Evolutionary conservation across 2,888 invertebrate genomes (phyloP).

Genomic region (Ichneumoninae sp.): DNA sequence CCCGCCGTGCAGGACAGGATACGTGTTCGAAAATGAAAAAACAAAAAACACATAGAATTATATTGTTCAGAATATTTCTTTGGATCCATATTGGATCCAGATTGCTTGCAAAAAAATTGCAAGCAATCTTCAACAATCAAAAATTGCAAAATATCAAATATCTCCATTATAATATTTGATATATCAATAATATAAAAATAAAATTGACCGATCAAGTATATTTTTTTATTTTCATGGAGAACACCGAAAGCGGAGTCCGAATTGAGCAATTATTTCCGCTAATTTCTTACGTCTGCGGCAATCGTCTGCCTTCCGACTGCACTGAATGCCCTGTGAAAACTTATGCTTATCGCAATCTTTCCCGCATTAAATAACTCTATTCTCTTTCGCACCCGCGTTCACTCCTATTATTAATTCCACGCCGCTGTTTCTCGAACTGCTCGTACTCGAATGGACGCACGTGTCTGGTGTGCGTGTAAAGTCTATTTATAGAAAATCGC

Average conservation of each 20-base stretch:
- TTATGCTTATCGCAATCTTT: background rate
- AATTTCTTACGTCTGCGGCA: background rate
- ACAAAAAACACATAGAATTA: too few species aligned
- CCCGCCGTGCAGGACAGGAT: too few species aligned
- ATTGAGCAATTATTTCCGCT: background rate
- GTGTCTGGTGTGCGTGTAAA: slow-evolving; percentile 39
- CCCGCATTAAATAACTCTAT: background rate
- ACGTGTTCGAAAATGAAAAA: too few species aligned
- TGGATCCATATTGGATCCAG: too few species aligned
- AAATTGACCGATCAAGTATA: background rate
- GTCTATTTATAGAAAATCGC: slow-evolving; percentile 65
- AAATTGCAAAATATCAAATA: too few species aligned
- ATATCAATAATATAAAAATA: too few species aligned
- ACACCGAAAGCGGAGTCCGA: background rate
- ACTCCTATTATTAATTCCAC: slow-evolving; percentile 11
- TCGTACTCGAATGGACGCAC: background rate
- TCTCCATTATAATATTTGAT: too few species aligned
- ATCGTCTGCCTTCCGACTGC: background rate
- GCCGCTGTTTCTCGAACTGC: slow-evolving; percentile 18
- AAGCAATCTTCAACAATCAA: too few species aligned
- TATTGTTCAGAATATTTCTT: too few species aligned
- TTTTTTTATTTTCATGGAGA: background rate
- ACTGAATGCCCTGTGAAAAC: background rate
- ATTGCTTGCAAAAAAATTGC: too few species aligned
- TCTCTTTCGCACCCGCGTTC: slow-evolving; percentile 22